Evolutionary conservation across 2,888 invertebrate genomes (phyloP), one percentile per base, ranked within the genome.

Genomic region (Callosobruchus maculatus): DNA sequence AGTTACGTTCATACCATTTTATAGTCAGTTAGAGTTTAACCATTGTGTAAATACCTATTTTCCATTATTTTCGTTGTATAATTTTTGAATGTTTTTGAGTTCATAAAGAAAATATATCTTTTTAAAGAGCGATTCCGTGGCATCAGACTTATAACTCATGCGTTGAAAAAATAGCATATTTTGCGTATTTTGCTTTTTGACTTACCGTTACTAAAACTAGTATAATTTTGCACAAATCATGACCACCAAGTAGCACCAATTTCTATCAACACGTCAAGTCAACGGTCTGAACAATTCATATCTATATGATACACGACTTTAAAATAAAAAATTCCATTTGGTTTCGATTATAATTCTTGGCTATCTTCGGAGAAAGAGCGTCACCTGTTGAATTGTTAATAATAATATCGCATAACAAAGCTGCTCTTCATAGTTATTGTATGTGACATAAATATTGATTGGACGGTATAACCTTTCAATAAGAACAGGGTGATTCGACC

Each of bases 391-490:
- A 49, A 49, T 49, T 49, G 5, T 13, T 7, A 49, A 49, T 49
- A 49, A 49, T 18, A 49, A 49, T 49, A 7, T 49, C 49, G 13
- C 13, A 49, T 13, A 26, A 49, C 49, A 49, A 49, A 49, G 49
- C 49, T 49, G 49, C 9, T 30, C 30, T 30, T 9, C 9, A 30
- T 30, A 30, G 30, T 9, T 49, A n/a, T 21, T 67, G 26, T 67
- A 70, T 21, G 49, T 22, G 70, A 22, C 70, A 74, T 71, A 22
- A 71, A 21, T 70, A 70, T 70, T 21, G 21, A 72, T 69, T 4
- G 18, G 68, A 13, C 7, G n/a, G 30, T 22, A 31, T 68, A 68
- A 68, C n/a, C 26, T 30, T 0, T 22, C 20, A 70, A 68, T 20
- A 70, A 74, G 71, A 75, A 78, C n/a, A n/a, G n/a, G n/a, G n/a